Evolutionary conservation across 2,113 vertebrate genomes (phyloP), one percentile per base, ranked within the genome.

Genomic region (Phaethornis superciliosus): DNA sequence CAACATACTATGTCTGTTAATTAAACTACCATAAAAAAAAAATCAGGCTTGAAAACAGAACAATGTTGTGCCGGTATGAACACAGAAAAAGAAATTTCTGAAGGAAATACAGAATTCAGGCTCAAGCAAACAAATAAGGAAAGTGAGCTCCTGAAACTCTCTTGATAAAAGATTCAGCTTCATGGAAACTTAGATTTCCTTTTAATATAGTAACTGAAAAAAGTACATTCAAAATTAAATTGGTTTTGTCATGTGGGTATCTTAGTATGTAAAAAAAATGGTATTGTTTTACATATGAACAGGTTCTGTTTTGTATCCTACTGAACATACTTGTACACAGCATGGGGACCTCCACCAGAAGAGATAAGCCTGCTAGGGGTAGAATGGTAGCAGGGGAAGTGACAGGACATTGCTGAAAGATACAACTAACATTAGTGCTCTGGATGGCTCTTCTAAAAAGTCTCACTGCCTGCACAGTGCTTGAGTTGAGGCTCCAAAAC

Each of bases 1-100:
- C 97, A 97, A 96, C 42, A 18, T 89, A 89, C 51, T 85, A 58
- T 96, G 93, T 96, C 94, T 98, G 85, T 96, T 98, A 97, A 98
- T 97, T 97, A 97, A 80, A 93, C 70, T 52, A 86, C 84, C 72
- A 92, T 49, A 89, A 88, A 94, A 96, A 90, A 40, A 40, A 94
- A 96, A 90, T 91, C 92, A 81, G 56, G 40, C 47, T 89, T 90
- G 67, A 85, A 93, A 96, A 94, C 62, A 88, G 59, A 74, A 64
- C 30, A 93, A 81, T 49, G 19, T 59, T 88, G 20, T 82, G 64
- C 70, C 75, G 95, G 28, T 56, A 69, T 64, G 56, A 96, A 94
- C 85, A 71, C 33, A 78, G 27, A 72, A 15, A 28, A 44, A 75
- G 30, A 76, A 54, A 69, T 54, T 85, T 85, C 58, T 42, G 24